A percentile compares a stretch with the other conserved stretches of the same genome.
These are phyloP conservation scores for Holothuria leucospilota DNA, from an alignment of 53 echinoderm and acorn worm species.

Conservation along the genomic window DNA sequence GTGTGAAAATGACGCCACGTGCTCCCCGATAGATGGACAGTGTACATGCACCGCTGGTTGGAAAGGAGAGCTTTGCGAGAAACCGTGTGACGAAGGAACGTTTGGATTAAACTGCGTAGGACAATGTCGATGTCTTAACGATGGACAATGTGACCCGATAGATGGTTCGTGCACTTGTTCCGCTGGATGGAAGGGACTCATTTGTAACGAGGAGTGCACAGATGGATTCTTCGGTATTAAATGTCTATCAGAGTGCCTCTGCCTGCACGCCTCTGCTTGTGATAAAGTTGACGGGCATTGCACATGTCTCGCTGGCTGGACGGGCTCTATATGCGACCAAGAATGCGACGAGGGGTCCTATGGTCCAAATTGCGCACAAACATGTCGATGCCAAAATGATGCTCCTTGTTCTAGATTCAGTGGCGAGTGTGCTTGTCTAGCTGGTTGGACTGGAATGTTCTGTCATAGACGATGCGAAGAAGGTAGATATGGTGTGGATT, in stretches of 20 bases:
- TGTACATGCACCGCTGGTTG: constrained; percentile 78
- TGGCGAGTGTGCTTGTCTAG: constrained; percentile 73
- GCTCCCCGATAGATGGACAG: constrained; percentile 67
- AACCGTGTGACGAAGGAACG: constrained; percentile 60
- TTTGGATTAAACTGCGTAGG: constrained; percentile 68
- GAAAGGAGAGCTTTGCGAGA: constrained; percentile 62
- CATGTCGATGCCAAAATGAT: constrained; percentile 70
- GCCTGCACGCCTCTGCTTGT: constrained; percentile 69
- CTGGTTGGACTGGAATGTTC: constrained; percentile 77
- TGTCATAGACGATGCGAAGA: constrained; percentile 65
- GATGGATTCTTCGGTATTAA: constrained; percentile 69
- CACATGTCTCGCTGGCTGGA: constrained; percentile 77
- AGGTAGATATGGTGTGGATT: constrained; percentile 48
- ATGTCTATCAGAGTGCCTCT: constrained; percentile 68
- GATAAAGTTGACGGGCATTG: constrained; percentile 71
- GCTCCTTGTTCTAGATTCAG: constrained; percentile 62
- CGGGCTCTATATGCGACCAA: constrained; percentile 62
- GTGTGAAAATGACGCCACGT: constrained; percentile 73
- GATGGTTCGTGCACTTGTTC: constrained; percentile 70
- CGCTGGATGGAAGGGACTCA: constrained; percentile 70
- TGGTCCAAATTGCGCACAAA: constrained; percentile 63
- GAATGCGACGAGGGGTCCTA: constrained; percentile 73
- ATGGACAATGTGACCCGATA: constrained; percentile 49
- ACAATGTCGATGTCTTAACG: constrained; percentile 66
- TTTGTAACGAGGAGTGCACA: constrained; percentile 65